These are phyloP conservation scores for Amiota communis DNA, from an alignment of 2,888 invertebrate species.

Conservation along the genomic window DNA sequence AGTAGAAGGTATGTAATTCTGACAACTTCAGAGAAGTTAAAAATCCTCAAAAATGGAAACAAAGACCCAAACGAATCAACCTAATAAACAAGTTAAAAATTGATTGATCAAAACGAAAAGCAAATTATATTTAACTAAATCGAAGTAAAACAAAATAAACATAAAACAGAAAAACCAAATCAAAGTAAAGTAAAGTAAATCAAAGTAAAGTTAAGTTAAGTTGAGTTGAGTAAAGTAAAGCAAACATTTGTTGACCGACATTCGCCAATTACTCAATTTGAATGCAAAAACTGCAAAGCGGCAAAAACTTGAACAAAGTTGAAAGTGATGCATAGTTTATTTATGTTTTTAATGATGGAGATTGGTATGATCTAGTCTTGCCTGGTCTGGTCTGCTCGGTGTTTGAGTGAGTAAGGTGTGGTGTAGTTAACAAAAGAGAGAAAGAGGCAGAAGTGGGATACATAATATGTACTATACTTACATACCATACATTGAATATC, in stretches of 20 bases:
- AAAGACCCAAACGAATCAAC: too few relatives aligned
- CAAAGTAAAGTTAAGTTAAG: background rate
- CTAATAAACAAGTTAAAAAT: too few relatives aligned
- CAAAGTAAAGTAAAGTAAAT: slow-evolving; percentile 3
- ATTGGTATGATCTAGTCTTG: too few relatives aligned
- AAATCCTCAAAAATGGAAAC: too few relatives aligned
- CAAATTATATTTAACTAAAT: too few relatives aligned
- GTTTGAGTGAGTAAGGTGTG: too few relatives aligned
- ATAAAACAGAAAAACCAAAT: background rate
- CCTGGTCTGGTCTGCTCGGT: too few relatives aligned
- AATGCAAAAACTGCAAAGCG: slow-evolving; percentile 27
- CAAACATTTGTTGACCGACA: slow-evolving; percentile 6
- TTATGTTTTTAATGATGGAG: slow-evolving; percentile 45
- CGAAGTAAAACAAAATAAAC: background rate
- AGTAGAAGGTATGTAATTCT: too few relatives aligned
- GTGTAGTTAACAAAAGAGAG: background rate
- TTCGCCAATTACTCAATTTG: slow-evolving; percentile 59
- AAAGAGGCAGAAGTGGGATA: background rate
- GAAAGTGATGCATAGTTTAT: slow-evolving; percentile 50
- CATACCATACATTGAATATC: background rate
- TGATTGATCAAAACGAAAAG: too few relatives aligned
- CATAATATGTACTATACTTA: too few relatives aligned
- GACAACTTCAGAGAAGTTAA: too few relatives aligned
- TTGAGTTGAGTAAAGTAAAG: slow-evolving; percentile 14
- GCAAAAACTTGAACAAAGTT: slow-evolving; percentile 40